Evolutionary conservation across 2,888 invertebrate genomes (phyloP), one percentile per base, ranked within the genome.

Genomic region (Napeogenes inachia): DNA sequence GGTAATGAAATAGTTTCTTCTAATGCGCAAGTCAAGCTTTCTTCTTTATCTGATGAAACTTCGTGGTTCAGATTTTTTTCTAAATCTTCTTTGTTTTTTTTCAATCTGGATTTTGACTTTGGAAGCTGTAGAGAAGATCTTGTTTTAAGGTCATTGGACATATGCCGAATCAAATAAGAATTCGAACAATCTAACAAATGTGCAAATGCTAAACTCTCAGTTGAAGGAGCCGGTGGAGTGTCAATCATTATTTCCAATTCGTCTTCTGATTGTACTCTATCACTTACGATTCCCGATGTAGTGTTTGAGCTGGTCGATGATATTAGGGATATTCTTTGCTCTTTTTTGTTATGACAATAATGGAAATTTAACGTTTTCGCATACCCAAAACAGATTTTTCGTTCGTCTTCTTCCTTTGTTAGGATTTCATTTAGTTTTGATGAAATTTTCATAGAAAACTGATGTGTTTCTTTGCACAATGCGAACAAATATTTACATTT

Each of bases 241-340:
- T 95, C 95, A 65, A 95, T 95, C 94, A 95, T 95, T 68, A 95
- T 96, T 89, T 97, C 97, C 77, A 97, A 93, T 85, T 98, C 98
- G 80, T 98, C 98, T 88, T 98, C 96, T 61, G 97, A 97, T 81
- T 98, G 97, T 61, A 97, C 97, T 71, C 97, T 94, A 83, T 98
- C 98, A 82, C 98, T 98, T 55, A 98, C 98, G 73, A 98, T 98
- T 64, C 98, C 98, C 42, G 98, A 98, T 33, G 98, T 98, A 50
- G 98, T 98, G 79, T 98, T 98, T n/a, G 98, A 98, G 75, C 98
- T 98, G 53, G 97, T 96, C 75, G 95, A 96, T 64, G 97, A 97
- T 78, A 98, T 97, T 42, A 98, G 95, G 61, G 97, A 97, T 79
- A 96, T 95, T 73, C 97, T 92, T 83, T 96, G 96, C 82, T 96